phyloP scores from a whole-genome alignment of 2,113 vertebrate species.

The Microcebus murinus region DNA sequence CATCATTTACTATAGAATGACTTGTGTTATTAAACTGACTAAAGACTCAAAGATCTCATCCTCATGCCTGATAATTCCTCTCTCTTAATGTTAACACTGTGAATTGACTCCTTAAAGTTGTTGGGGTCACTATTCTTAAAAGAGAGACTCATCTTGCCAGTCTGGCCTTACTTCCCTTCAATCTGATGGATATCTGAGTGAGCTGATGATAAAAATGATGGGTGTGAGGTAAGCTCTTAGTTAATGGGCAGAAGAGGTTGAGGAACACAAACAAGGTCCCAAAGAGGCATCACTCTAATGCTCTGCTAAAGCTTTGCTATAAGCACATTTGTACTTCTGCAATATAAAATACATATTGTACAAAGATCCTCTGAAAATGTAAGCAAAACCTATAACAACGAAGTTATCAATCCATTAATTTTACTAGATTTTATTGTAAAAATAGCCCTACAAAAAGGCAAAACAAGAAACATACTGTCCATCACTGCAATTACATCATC shows the following conservation, averaged over 20 bases:
- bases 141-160: background rate
- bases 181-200: background rate
- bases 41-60: conserved; percentile 18
- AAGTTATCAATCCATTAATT: background rate
- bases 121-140: conserved; percentile 22
- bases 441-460: conserved; percentile 27
- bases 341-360: conserved; percentile 24
- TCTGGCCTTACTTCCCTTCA: background rate
- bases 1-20: conserved; percentile 43
- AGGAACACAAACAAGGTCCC: background rate
- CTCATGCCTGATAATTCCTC: background rate
- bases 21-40: conserved; percentile 38
- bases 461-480: conserved; percentile 26
- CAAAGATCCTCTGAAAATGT: conserved; percentile 39
- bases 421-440: conserved; percentile 40
- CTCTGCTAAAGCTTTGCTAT: conserved; percentile 25
- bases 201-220: conserved; percentile 20
- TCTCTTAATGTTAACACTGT: conserved; percentile 23
- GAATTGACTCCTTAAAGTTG: conserved; percentile 26
- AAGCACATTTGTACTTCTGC: conserved; percentile 43
- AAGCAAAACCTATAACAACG: conserved; percentile 8
- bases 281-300: conserved; percentile 1
- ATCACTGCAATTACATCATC: conserved; percentile 44
- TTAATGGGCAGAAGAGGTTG: background rate
- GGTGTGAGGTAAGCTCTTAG: background rate